These are phyloP conservation scores for Macroramphosus scolopax DNA, from an alignment of 2,797 vertebrate species.

Conservation along the genomic window DNA sequence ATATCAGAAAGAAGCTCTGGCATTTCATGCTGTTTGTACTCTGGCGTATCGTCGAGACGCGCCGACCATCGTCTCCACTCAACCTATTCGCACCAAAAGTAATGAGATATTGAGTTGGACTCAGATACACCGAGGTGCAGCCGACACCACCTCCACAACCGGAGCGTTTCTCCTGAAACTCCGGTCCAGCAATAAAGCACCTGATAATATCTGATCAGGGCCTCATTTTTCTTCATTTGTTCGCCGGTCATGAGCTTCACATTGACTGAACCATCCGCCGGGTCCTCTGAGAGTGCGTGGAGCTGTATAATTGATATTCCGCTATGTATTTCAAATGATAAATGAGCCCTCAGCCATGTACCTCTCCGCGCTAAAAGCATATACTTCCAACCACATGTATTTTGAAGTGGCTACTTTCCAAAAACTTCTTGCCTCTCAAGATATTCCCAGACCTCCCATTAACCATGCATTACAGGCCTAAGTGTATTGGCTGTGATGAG, in stretches of 20 bases:
- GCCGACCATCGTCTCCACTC: constrained; percentile 61
- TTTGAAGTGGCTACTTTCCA: constrained; percentile 54
- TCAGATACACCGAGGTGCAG: constrained; percentile 44
- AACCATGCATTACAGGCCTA: constrained; percentile 72
- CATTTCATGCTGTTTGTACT: constrained; percentile 69
- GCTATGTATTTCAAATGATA: constrained; percentile 42
- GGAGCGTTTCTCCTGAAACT: constrained; percentile 24
- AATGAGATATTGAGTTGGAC: constrained; percentile 78
- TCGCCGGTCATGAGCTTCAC: constrained; percentile 21
- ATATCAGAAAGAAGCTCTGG: constrained; percentile 77
- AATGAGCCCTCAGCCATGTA: constrained; percentile 37
- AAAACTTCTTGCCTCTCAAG: constrained; percentile 52
- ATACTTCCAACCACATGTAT: constrained; percentile 32
- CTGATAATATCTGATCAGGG: constrained; percentile 46
- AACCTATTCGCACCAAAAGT: constrained; percentile 72
- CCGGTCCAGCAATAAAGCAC: constrained; percentile 24
- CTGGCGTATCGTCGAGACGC: constrained; percentile 66
- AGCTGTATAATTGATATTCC: constrained; percentile 27
- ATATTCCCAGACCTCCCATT: constrained; percentile 70
- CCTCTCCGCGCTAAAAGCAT: constrained; percentile 40
- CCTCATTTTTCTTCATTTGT: constrained; percentile 65
- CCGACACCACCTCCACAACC: constrained; percentile 28
- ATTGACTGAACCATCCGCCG: constrained; percentile 3
- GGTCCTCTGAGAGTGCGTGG: constrained; percentile 16
- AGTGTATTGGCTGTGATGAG: constrained; percentile 62